These are phyloP conservation scores for Lamellibrachia columna DNA, from an alignment of 2,888 invertebrate species.

Conservation along the genomic window DNA sequence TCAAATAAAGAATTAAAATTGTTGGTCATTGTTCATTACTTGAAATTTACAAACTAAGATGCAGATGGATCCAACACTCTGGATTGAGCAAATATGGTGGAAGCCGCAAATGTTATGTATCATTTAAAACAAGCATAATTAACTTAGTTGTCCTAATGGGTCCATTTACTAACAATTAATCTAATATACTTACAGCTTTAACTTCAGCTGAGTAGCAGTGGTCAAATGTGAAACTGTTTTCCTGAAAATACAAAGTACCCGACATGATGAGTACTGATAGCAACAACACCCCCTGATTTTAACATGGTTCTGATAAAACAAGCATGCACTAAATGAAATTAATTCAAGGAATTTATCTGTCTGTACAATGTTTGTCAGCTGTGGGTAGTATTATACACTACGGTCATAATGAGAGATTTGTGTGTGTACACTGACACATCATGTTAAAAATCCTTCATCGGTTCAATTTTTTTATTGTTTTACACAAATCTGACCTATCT, in stretches of 20 bases:
- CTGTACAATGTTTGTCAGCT: neutral
- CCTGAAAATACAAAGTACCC: constrained; percentile 45
- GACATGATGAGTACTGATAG: neutral
- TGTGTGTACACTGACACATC: no score
- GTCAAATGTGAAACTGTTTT: constrained; percentile 55
- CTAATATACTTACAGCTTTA: constrained; percentile 51
- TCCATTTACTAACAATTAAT: neutral
- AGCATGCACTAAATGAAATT: neutral
- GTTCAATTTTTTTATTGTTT: no score
- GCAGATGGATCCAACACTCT: neutral
- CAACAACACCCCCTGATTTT: neutral
- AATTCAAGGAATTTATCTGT: neutral
- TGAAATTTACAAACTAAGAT: constrained; percentile 13
- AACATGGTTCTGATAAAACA: no score
- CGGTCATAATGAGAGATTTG: no score
- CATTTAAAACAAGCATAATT: neutral
- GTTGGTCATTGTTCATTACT: neutral
- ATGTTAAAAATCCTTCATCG: no score
- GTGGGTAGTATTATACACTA: neutral
- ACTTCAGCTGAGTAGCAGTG: constrained; percentile 50
- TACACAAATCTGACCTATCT: no score
- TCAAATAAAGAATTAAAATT: no score
- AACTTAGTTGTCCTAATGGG: neutral
- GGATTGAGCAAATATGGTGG: neutral
- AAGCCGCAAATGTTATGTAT: neutral